Conservation (phyloP, 2,888 invertebrate genomes). For the Mesodorylaimus sp. region DNA sequence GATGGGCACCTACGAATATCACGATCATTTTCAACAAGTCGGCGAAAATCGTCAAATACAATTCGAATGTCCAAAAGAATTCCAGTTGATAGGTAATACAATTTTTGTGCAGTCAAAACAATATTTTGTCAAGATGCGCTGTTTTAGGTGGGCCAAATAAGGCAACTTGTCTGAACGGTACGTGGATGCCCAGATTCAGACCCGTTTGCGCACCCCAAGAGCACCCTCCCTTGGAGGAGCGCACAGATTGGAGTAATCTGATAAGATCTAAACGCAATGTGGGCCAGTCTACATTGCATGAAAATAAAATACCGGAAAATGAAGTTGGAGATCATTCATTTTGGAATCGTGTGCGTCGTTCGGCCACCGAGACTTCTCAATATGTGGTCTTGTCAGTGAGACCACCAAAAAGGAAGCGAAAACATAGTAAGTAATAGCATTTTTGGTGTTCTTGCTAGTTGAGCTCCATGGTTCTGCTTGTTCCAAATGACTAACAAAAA, state of each 20-base stretch:
- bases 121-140: not conserved
- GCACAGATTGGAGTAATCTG: conserved; percentile 27
- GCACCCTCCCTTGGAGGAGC: conserved; percentile 26
- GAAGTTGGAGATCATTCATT: too few relatives aligned
- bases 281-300: too few relatives aligned
- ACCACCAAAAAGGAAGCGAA: too few relatives aligned
- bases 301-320: too few relatives aligned
- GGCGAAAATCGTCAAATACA: conserved; percentile 25
- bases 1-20: conserved; percentile 35
- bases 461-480: too few relatives aligned
- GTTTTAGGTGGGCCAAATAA: conserved; percentile 20
- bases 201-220: conserved; percentile 26
- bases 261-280: too few relatives aligned
- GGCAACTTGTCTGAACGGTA: conserved; percentile 26
- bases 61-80: conserved; percentile 30
- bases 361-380: too few relatives aligned
- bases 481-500: too few relatives aligned
- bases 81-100: conserved; percentile 24
- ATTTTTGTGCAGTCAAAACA: not conserved
- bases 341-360: too few relatives aligned
- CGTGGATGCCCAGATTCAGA: conserved; percentile 23
- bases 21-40: conserved; percentile 29
- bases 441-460: too few relatives aligned
- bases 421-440: too few relatives aligned
- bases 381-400: too few relatives aligned